Conservation (phyloP, 64 coral and sea anemone species). For the Montipora sp. region DNA sequence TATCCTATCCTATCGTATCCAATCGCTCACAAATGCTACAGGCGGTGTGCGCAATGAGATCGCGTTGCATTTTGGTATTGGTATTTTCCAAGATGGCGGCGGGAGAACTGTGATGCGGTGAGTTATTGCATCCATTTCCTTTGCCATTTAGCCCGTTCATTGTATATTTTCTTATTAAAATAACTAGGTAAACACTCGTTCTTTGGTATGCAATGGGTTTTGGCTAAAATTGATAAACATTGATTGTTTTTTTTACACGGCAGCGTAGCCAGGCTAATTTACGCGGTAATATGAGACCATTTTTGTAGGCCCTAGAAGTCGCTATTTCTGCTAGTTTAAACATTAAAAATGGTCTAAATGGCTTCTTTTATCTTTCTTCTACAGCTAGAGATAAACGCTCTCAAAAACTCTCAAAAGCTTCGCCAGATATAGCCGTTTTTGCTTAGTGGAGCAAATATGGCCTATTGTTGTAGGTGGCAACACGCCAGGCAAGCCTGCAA, state of each 20-base stretch:
- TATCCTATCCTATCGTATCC: no score
- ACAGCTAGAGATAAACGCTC: slow-evolving; percentile 25
- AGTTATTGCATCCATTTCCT: slow-evolving; percentile 1
- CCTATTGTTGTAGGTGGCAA: no score
- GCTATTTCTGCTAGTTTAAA: background rate
- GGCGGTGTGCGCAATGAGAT: slow-evolving; percentile 48
- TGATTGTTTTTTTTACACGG: background rate
- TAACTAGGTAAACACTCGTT: background rate
- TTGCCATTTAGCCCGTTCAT: background rate
- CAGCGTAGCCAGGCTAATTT: background rate
- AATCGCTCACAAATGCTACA: background rate
- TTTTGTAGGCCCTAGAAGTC: background rate
- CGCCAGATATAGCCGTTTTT: no score
- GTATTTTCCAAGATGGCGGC: slow-evolving; percentile 31
- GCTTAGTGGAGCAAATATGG: no score
- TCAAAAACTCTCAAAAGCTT: slow-evolving; percentile 13
- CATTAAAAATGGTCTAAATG: background rate
- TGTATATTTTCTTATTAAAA: background rate
- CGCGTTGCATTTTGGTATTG: slow-evolving; percentile 5
- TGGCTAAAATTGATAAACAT: background rate
- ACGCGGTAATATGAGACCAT: background rate
- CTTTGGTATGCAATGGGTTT: background rate
- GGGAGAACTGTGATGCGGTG: background rate
- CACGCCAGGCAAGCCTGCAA: no score
- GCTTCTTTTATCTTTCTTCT: slow-evolving; percentile 28